Evolutionary conservation across 37 sponge, comb jelly and placozoan species (phyloP), one percentile per base, ranked within the genome.

Genomic region (Ephydatia muelleri): DNA sequence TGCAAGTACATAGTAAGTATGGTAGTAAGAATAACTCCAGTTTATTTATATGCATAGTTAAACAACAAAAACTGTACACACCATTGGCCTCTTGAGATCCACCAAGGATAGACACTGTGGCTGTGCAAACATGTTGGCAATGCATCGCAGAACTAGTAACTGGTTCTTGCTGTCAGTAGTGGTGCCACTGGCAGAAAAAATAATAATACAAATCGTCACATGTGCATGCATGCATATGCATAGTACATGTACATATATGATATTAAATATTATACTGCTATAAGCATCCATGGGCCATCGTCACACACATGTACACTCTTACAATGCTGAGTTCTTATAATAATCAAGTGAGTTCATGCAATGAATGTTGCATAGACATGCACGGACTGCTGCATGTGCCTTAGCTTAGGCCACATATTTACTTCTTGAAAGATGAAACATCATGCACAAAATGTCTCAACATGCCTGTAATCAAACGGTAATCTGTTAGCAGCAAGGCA

Each of bases 141-240:
- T 31, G 30, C 79, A 74, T 30, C 94, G 72, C 49, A 93, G 73
- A 6, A 80, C 94, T 27, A 87, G 79, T 26, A 83, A 71, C 40
- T 83, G 81, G 67, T 93, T 93, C 81, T 93, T 93, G 27, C 73
- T 22, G 36, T 87, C 84, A 48, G 84, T 69, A 19, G 68, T 33
- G 22, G 72, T 25, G 14, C 88, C 85, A 38, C 94, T 94, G 70
- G 1, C 43, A 49, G 14, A 70, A 75, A 75, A 36, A 36, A 38
- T 8, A 80, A 66, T 22, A 66, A 2, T 29, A 31, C 67, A 67
- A 67, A 2, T 27, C 22, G 23, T 8, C 2, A 33, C 5, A 35
- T 22, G 37, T 9, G 9, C n/a, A n/a, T n/a, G n/a, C n/a, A n/a
- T 11, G 69, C 11, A 33, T 28, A 73, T 23, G 23, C 0, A 23